A percentile compares a stretch with the other conserved stretches of the same genome.
phyloP scores from a whole-genome alignment of 2,888 invertebrate species.

The Luperina testacea region DNA sequence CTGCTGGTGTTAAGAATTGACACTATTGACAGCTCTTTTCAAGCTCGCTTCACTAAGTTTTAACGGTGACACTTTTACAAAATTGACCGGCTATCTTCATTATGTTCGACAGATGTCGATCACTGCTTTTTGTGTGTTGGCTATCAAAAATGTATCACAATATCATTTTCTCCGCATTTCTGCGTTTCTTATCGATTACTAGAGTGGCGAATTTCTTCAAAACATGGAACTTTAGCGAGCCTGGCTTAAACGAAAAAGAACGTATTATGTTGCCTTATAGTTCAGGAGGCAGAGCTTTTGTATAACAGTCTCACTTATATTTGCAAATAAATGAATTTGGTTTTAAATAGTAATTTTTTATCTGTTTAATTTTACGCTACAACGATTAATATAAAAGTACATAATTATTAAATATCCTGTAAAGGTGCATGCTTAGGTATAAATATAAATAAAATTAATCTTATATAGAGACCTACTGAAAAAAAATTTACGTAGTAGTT shows the following conservation, averaged over 20 bases:
- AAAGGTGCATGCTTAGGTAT: slow-evolving; percentile 33
- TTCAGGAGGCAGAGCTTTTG: neutral
- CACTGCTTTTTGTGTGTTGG: neutral
- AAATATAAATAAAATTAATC: neutral
- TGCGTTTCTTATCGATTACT: neutral
- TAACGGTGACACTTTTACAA: neutral
- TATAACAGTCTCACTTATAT: neutral
- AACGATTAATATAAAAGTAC: neutral
- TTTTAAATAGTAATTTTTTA: slow-evolving; percentile 37
- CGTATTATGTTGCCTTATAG: neutral
- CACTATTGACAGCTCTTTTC: neutral
- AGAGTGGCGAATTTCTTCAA: neutral
- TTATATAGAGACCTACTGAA: neutral
- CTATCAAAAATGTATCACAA: neutral
- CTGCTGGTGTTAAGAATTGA: neutral
- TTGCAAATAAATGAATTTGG: neutral
- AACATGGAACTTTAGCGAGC: neutral
- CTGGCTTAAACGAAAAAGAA: neutral
- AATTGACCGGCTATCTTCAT: neutral
- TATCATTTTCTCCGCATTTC: neutral
- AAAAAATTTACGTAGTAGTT: too few relatives aligned
- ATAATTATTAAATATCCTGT: neutral
- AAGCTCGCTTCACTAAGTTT: neutral
- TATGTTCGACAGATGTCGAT: neutral
- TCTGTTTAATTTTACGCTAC: slow-evolving; percentile 19